Conservation (phyloP, 2,888 invertebrate species). For the Cosmorhoe ocellata region DNA sequence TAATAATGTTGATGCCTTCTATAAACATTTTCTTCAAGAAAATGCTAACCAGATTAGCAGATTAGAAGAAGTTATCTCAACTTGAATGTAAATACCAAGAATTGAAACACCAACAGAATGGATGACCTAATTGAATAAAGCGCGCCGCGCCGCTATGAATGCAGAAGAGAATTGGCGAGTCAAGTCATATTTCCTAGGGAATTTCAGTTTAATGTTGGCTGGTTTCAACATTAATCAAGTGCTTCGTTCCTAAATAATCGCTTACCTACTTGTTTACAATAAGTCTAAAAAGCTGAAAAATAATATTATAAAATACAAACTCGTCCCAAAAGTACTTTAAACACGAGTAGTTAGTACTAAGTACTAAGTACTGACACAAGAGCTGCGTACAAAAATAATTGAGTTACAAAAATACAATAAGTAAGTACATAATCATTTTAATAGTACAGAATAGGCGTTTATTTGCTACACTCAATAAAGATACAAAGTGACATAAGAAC, state of each 20-base stretch:
- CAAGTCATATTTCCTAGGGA: constrained; percentile 15
- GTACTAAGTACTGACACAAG: too few relatives aligned
- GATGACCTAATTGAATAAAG: constrained; percentile 23
- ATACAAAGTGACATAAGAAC: too few relatives aligned
- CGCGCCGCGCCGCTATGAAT: constrained; percentile 13
- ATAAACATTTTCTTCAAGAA: constrained; percentile 6
- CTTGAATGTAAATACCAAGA: constrained; percentile 16
- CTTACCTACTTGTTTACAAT: too few relatives aligned
- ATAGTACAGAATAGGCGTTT: too few relatives aligned
- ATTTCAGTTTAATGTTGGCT: constrained; percentile 4
- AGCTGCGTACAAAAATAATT: too few relatives aligned
- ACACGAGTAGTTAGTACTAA: too few relatives aligned
- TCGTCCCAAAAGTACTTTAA: too few relatives aligned
- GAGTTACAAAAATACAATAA: too few relatives aligned
- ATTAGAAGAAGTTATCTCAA: constrained; percentile 12
- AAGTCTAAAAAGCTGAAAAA: too few relatives aligned
- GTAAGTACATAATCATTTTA: too few relatives aligned
- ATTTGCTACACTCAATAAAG: too few relatives aligned
- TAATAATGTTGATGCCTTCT: not conserved
- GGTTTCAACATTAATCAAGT: not conserved
- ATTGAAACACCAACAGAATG: constrained; percentile 19
- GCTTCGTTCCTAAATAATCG: not conserved
- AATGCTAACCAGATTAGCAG: constrained; percentile 18
- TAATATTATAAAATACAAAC: too few relatives aligned
- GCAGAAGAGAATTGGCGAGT: constrained; percentile 15